phyloP scores from a whole-genome alignment of 2,113 vertebrate genomes.

The Limnothrissa miodon region DNA sequence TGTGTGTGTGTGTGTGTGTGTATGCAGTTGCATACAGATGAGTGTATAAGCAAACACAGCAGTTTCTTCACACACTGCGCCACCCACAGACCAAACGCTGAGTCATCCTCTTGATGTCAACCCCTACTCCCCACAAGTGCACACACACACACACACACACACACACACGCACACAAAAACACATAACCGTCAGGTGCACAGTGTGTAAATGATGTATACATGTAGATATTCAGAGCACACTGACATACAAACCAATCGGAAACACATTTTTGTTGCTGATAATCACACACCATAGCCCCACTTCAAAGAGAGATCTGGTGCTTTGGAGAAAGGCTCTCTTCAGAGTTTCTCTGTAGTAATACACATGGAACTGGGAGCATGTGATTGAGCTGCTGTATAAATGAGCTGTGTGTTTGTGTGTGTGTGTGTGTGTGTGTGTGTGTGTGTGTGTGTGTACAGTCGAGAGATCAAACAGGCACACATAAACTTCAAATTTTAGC shows the following conservation, averaged over 20 bases:
- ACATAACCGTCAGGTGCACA: neutral
- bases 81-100: neutral
- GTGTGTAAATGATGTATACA: too few relatives aligned
- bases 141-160: neutral
- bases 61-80: neutral
- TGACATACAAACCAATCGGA: too few relatives aligned
- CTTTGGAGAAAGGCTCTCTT: neutral
- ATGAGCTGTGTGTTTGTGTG: neutral
- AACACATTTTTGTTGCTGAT: neutral
- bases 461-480: neutral
- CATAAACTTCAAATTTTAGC: neutral
- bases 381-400: neutral
- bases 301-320: neutral
- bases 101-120: constrained; percentile 12
- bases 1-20: neutral
- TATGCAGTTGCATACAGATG: neutral
- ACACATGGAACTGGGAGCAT: neutral
- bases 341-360: neutral
- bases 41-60: neutral
- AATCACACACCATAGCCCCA: neutral
- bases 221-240: too few relatives aligned
- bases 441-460: too few relatives aligned
- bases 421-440: neutral
- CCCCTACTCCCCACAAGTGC: neutral
- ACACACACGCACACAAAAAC: neutral